These are phyloP conservation scores for Oegoconia quadripuncta DNA, from an alignment of 2,888 invertebrate genomes.

Conservation along the genomic window DNA sequence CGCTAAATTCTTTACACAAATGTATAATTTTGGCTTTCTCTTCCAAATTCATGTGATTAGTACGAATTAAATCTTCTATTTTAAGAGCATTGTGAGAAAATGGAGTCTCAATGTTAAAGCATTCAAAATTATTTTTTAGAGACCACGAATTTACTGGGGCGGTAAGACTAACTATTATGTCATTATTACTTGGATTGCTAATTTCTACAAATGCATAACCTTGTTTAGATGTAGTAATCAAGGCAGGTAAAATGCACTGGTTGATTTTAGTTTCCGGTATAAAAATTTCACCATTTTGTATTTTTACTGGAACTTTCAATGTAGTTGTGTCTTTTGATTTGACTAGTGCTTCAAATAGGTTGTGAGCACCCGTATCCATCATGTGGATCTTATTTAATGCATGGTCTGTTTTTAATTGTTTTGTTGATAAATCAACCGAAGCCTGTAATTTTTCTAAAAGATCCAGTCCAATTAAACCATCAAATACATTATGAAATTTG, in stretches of 20 bases:
- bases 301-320: conserved; percentile 18
- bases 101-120: conserved; percentile 13
- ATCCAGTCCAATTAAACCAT: conserved; percentile 19
- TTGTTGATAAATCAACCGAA: conserved; percentile 17
- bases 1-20: conserved; percentile 14
- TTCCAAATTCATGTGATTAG: conserved; percentile 17
- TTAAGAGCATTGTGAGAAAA: conserved; percentile 11
- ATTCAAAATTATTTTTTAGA: conserved; percentile 11
- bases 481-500: conserved; percentile 20
- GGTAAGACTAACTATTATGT: conserved; percentile 17
- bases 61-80: conserved; percentile 17
- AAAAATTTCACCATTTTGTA: conserved; percentile 16
- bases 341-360: conserved; percentile 13
- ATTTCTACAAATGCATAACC: conserved; percentile 12
- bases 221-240: conserved; percentile 9
- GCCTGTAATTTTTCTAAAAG: conserved; percentile 17
- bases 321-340: conserved; percentile 18
- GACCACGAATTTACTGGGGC: conserved; percentile 9
- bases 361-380: conserved; percentile 17
- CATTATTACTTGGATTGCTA: conserved; percentile 14
- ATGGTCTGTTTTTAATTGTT: conserved; percentile 7
- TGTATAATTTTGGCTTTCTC: conserved; percentile 16
- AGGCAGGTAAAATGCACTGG: conserved; percentile 13
- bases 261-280: conserved; percentile 10
- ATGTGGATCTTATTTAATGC: conserved; percentile 15